Conservation (phyloP, 2,797 vertebrate genomes). For the Dallia pectoralis region DNA sequence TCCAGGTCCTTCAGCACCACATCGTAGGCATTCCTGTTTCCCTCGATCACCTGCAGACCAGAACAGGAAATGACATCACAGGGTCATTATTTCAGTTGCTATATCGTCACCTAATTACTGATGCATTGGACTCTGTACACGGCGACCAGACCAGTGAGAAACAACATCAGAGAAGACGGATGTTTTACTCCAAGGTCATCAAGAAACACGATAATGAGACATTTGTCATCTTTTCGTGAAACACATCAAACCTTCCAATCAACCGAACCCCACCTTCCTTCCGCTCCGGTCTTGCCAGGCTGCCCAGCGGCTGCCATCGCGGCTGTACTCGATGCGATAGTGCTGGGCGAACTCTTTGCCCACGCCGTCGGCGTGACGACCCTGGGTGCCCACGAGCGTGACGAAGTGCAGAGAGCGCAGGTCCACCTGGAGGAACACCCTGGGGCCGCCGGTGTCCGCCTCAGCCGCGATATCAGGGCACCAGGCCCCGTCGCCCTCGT, state of each 20-base stretch:
- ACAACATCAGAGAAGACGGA: too few species aligned
- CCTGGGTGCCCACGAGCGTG: slow-evolving; percentile 94
- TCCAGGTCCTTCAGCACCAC: slow-evolving; percentile 94
- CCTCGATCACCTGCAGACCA: slow-evolving; percentile 84
- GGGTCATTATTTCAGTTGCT: not conserved
- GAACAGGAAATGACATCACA: not conserved
- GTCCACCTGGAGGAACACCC: slow-evolving; percentile 94
- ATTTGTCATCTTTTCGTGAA: too few species aligned
- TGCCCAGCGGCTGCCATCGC: slow-evolving; percentile 90
- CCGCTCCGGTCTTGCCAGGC: slow-evolving; percentile 89
- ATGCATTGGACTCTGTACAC: too few species aligned
- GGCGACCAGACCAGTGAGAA: not conserved
- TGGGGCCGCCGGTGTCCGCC: slow-evolving; percentile 77
- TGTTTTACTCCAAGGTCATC: too few species aligned
- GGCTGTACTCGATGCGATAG: slow-evolving; percentile 93
- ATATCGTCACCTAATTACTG: too few species aligned
- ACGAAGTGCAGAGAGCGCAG: slow-evolving; percentile 89
- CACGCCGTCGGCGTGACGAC: slow-evolving; percentile 90
- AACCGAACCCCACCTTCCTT: slow-evolving; percentile 77
- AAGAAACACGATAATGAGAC: too few species aligned
- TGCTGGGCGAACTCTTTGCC: slow-evolving; percentile 94
- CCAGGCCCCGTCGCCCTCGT: slow-evolving; percentile 92
- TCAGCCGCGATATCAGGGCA: slow-evolving; percentile 87
- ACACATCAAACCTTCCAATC: too few species aligned
- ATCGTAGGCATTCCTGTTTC: slow-evolving; percentile 92